Evolutionary conservation across 2,797 vertebrate species (phyloP), one percentile per base, ranked within the genome.

Genomic region (Enteromius fasciolatus): DNA sequence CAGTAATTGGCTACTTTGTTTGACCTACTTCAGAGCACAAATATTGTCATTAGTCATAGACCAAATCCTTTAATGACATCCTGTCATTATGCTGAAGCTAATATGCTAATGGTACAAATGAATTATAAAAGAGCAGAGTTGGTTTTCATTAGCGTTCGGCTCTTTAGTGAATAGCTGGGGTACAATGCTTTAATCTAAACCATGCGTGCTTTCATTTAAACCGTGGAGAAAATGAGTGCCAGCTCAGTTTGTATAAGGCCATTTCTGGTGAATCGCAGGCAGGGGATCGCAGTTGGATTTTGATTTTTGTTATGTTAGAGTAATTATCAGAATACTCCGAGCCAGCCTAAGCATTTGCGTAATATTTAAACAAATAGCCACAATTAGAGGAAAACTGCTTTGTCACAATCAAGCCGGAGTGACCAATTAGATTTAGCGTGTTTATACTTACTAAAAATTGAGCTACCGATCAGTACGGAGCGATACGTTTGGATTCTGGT

Each of bases 101-200:
- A 90, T 88, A 89, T 83, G 87, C 85, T 88, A 89, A 90, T 90
- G 83, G 82, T 82, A 87, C 87, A 88, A 89, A 88, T 88, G 83
- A 87, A 87, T 87, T 87, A 84, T 83, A 88, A 88, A 88, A 89
- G 83, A 87, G 87, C 67, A 82, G 83, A 75, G 80, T 89, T 81
- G 86, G 87, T 87, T 87, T 85, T 82, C 82, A 87, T 85, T 85
- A 86, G 64, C 66, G 33, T 80, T 44, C 54, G 57, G 61, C 83
- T 81, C 50, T 41, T n/a, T 63, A 41, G 82, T 76, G 74, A 87
- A 84, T 85, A 69, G 70, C 79, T 83, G 46, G 73, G 84, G 67
- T 83, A 88, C 64, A 59, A 79, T 87, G 83, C 61, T 90, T 89
- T 88, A 85, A 87, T 87, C 86, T 86, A 83, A 72, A 79, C 81